Evolutionary conservation across 2,797 vertebrate species (phyloP), one percentile per base, ranked within the genome.

Genomic region (Bradypus variegatus): DNA sequence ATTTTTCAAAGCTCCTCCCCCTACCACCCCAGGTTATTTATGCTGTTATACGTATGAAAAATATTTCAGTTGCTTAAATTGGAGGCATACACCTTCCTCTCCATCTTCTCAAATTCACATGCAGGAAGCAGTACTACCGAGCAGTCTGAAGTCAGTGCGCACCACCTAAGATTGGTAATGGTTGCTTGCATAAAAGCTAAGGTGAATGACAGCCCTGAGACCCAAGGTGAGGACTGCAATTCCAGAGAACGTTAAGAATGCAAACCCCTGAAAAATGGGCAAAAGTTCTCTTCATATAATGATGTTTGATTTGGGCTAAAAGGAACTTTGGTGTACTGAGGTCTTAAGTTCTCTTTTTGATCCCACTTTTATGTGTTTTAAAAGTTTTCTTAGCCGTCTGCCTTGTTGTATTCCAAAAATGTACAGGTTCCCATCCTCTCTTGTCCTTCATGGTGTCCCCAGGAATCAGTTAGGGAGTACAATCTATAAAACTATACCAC

Each of bases 261-360:
- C 4, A 31, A 38, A 16, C 25, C 2, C 38, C 14, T 2, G 5
- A 2, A 8, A 45, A 85, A 62, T 14, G 9, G 6, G 36, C 33
- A 64, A 31, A 45, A 33, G 4, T 64, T 86, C 41, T 65, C 29
- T 19, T 90, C 38, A n/a, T 2, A 8, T 48, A 21, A 41, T 58
- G 50, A 82, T 48, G 36, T 72, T 93, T 78, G n/a, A 78, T 77
- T 90, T 93, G 27, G 13, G 8, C 38, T 53, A 18, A 76, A 91
- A 77, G 25, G 27, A 79, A 48, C 5, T 16, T 65, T 41, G 50
- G 31, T 31, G 5, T 55, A 72, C 5, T 7, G 38, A 55, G 58
- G 18, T 9, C 15, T 79, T 73, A 5, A 29, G 1, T 80, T 70
- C 4, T 19, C 67, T 92, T 83, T 70, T 9, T 50, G 14, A 50